Percentiles rank a stretch among this genome's conserved stretches.
Evolutionary conservation across 2,113 vertebrate genomes (phyloP).

Genomic region (Halichoeres trimaculatus): DNA sequence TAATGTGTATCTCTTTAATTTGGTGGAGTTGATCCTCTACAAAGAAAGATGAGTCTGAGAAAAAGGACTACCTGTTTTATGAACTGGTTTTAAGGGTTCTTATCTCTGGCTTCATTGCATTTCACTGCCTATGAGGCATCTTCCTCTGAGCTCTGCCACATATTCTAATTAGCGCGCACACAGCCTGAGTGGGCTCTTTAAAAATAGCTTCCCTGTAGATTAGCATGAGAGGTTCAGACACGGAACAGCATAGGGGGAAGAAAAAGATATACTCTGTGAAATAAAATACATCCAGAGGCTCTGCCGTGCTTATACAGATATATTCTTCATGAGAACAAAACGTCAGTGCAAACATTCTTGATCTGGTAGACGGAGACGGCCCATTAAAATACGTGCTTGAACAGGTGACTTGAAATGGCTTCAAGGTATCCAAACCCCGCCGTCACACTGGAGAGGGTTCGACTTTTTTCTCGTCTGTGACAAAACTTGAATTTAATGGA

Average conservation of each 20-base stretch:
- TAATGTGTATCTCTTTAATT: neutral
- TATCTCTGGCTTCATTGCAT: slow-evolving; percentile 35
- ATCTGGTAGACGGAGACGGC: neutral
- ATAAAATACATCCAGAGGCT: neutral
- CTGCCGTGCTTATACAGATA: slow-evolving; percentile 1
- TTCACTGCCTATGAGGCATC: slow-evolving; percentile 43
- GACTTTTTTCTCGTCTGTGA: slow-evolving; percentile 61
- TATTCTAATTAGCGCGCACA: slow-evolving; percentile 64
- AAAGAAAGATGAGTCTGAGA: slow-evolving; percentile 21
- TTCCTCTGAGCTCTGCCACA: slow-evolving; percentile 49
- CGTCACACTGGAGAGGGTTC: slow-evolving; percentile 25
- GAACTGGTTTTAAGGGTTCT: slow-evolving; percentile 35
- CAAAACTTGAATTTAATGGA: slow-evolving; percentile 78
- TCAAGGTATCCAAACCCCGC: slow-evolving; percentile 22
- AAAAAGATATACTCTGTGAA: neutral
- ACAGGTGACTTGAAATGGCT: slow-evolving; percentile 46
- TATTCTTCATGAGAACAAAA: slow-evolving; percentile 17
- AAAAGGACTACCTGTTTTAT: slow-evolving; percentile 17
- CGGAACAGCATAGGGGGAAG: slow-evolving; percentile 23
- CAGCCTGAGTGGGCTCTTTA: slow-evolving; percentile 49
- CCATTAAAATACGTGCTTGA: slow-evolving; percentile 25
- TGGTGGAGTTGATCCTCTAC: neutral
- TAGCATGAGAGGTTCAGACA: slow-evolving; percentile 21
- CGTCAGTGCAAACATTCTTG: slow-evolving; percentile 17
- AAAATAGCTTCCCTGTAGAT: slow-evolving; percentile 58